Evolutionary conservation across 2,888 invertebrate genomes (phyloP).

Genomic region (Syritta pipiens): DNA sequence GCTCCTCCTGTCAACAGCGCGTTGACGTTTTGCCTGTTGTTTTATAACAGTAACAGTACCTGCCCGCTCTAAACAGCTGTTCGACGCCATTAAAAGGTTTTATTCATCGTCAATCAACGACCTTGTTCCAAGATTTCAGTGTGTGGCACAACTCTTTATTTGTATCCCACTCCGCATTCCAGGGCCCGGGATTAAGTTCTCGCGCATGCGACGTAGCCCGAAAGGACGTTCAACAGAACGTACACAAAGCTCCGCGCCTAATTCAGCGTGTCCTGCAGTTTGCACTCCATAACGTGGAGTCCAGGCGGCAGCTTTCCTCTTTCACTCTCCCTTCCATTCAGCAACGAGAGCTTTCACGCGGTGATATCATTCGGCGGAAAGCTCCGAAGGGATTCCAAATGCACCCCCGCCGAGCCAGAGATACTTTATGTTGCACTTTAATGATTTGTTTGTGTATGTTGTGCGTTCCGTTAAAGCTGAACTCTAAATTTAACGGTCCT

Average conservation of each 20-base stretch:
- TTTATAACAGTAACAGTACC: slow-evolving; percentile 34
- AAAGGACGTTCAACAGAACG: slow-evolving; percentile 23
- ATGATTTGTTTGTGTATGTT: slow-evolving; percentile 52
- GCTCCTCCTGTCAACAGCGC: not conserved
- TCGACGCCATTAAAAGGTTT: slow-evolving; percentile 53
- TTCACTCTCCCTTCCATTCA: slow-evolving; percentile 54
- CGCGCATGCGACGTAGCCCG: slow-evolving; percentile 32
- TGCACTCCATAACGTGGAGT: not conserved
- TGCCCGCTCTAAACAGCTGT: slow-evolving; percentile 57
- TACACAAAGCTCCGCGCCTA: slow-evolving; percentile 23
- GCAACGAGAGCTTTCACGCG: slow-evolving; percentile 11
- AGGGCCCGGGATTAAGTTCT: slow-evolving; percentile 57
- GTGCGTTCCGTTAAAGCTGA: slow-evolving; percentile 51
- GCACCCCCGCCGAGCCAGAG: slow-evolving; percentile 32
- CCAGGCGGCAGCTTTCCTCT: no score
- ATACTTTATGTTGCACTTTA: slow-evolving; percentile 51
- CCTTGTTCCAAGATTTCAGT: slow-evolving; percentile 56
- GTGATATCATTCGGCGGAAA: slow-evolving; percentile 50
- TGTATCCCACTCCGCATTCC: slow-evolving; percentile 53
- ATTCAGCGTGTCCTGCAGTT: slow-evolving; percentile 34
- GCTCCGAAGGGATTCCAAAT: slow-evolving; percentile 20
- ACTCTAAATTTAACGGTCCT: slow-evolving; percentile 46
- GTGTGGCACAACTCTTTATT: slow-evolving; percentile 26
- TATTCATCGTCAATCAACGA: slow-evolving; percentile 53
- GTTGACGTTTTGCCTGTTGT: not conserved